phyloP scores from a whole-genome alignment of 2,797 vertebrate genomes.

The Sebastes trivittatus region DNA sequence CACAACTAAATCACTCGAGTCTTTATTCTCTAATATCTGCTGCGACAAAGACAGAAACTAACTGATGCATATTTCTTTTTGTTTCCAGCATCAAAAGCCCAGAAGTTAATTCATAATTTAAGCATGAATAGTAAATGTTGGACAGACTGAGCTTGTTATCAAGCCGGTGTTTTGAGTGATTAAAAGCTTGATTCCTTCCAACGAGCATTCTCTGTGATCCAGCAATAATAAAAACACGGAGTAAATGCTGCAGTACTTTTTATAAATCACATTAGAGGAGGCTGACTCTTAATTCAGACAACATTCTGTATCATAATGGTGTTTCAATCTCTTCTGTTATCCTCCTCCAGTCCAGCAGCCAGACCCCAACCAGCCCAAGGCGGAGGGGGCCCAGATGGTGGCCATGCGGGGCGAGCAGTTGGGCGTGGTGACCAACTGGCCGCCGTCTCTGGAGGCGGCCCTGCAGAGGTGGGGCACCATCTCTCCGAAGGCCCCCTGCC shows the following conservation, averaged over 20 bases:
- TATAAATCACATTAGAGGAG: not conserved
- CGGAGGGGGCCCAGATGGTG: conserved; percentile 95
- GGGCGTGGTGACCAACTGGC: conserved; percentile 97
- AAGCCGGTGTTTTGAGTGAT: not conserved
- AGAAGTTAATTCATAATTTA: conserved; percentile 39
- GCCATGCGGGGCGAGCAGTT: conserved; percentile 92
- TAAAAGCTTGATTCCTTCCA: not conserved
- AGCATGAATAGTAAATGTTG: conserved; percentile 22
- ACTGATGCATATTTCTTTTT: conserved; percentile 49
- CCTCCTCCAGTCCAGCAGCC: conserved; percentile 92
- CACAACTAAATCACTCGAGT: not conserved
- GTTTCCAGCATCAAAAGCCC: conserved; percentile 20
- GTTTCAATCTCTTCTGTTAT: not conserved
- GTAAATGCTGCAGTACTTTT: not conserved
- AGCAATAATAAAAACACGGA: not conserved
- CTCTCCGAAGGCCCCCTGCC: conserved; percentile 95
- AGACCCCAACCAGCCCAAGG: conserved; percentile 95
- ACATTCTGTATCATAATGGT: not conserved
- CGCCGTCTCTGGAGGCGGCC: conserved; percentile 94
- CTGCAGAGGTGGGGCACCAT: conserved; percentile 98
- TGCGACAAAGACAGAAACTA: not conserved
- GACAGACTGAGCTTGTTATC: not conserved
- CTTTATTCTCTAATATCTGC: not conserved
- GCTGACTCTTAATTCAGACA: not conserved
- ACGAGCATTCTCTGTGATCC: not conserved